These are phyloP conservation scores for Syngnathus acus DNA, from an alignment of 2,797 vertebrate genomes.

Conservation along the genomic window DNA sequence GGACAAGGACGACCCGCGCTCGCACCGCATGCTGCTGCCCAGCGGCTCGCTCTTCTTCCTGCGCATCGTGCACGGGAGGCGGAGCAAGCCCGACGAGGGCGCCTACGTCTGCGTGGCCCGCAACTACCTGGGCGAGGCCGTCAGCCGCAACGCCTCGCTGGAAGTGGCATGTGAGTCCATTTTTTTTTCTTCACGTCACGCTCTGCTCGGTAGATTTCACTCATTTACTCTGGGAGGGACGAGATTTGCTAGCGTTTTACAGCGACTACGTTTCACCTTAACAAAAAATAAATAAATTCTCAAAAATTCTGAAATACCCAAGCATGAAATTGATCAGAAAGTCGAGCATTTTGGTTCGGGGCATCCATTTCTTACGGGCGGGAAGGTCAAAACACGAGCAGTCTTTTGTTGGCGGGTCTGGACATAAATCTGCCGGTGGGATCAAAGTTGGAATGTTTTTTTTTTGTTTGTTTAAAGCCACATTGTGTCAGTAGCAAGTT, in stretches of 20 bases:
- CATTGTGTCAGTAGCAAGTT: constrained; percentile 38
- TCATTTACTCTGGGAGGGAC: too few relatives aligned
- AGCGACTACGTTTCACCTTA: neutral
- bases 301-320: neutral
- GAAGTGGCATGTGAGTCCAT: constrained; percentile 96
- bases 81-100: constrained; percentile 96
- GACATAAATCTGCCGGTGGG: constrained; percentile 34
- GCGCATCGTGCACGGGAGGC: constrained; percentile 91
- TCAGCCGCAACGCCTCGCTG: constrained; percentile 95
- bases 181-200: too few relatives aligned
- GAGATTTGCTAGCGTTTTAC: too few relatives aligned
- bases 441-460: constrained; percentile 61
- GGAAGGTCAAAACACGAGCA: neutral
- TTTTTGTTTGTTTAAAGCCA: constrained; percentile 32
- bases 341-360: neutral
- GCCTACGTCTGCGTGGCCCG: constrained; percentile 94
- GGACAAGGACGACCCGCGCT: constrained; percentile 90
- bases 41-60: constrained; percentile 95
- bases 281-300: neutral
- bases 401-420: constrained; percentile 18
- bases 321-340: neutral
- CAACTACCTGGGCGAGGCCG: constrained; percentile 97
- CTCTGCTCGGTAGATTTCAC: too few relatives aligned
- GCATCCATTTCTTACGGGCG: neutral
- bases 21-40: constrained; percentile 95